phyloP scores from a whole-genome alignment of 2,797 vertebrate species.

The Notolepis coatsorum region DNA sequence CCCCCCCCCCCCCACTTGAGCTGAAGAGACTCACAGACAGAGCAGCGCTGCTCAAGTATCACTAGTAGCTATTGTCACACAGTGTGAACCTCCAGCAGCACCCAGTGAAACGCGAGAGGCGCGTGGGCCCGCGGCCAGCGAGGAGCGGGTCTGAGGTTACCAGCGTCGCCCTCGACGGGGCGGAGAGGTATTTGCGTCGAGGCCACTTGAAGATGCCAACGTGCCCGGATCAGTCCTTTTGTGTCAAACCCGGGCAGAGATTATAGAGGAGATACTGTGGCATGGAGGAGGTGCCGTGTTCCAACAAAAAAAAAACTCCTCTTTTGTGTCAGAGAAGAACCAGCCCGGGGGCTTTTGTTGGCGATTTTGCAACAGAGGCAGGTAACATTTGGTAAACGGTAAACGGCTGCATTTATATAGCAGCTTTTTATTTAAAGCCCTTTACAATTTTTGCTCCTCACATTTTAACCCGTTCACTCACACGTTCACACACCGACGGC shows the following conservation, averaged over 20 bases:
- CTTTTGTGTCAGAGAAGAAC: background rate
- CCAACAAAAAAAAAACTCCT: no score
- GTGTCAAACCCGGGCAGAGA: background rate
- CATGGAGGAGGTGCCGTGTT: background rate
- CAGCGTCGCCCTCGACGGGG: background rate
- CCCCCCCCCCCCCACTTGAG: no score
- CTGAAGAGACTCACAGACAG: conserved; percentile 2
- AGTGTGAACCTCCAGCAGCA: background rate
- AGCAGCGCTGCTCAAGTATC: conserved; percentile 3
- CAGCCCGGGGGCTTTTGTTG: background rate
- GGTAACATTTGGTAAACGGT: no score
- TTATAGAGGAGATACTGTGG: background rate
- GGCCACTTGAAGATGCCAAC: conserved; percentile 4
- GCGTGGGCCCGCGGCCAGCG: conserved; percentile 4
- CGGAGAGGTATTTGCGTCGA: conserved; percentile 11
- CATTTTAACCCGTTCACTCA: no score
- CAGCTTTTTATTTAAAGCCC: no score
- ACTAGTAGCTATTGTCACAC: conserved; percentile 1
- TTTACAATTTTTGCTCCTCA: no score
- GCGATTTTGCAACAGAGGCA: background rate
- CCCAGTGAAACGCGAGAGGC: conserved; percentile 2
- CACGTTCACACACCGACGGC: no score
- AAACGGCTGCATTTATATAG: no score
- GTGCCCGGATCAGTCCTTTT: conserved; percentile 10
- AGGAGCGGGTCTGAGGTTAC: conserved; percentile 11